Percentiles rank a stretch among this genome's conserved stretches.
Conservation (phyloP, 2,797 vertebrate species). For the Catostomus latipinnis region DNA sequence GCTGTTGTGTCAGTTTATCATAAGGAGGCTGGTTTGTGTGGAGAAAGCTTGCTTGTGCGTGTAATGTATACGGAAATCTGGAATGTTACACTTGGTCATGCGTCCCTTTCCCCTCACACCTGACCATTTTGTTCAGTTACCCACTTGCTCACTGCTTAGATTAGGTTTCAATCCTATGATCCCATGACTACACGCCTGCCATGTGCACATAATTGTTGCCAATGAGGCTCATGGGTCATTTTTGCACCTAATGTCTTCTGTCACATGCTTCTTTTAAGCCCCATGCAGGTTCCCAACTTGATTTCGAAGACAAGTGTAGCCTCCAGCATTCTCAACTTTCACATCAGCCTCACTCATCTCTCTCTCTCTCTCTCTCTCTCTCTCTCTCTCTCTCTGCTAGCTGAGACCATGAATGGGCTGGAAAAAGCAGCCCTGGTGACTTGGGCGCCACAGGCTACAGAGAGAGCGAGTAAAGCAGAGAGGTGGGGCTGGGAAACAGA, state of each 20-base stretch:
- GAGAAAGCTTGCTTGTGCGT: not conserved
- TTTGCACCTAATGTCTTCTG: constrained; percentile 47
- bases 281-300: constrained; percentile 65
- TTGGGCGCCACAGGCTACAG: constrained; percentile 43
- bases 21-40: not conserved
- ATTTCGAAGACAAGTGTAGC: constrained; percentile 54
- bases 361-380: constrained; percentile 43
- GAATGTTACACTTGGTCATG: constrained; percentile 27
- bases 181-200: constrained; percentile 56
- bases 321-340: constrained; percentile 59
- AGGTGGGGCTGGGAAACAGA: constrained; percentile 4
- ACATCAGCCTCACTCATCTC: constrained; percentile 57
- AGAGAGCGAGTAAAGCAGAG: constrained; percentile 29
- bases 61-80: constrained; percentile 20
- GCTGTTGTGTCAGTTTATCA: no score
- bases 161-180: constrained; percentile 81
- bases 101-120: constrained; percentile 32
- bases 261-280: constrained; percentile 61
- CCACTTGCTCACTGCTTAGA: constrained; percentile 60
- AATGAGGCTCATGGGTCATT: constrained; percentile 61
- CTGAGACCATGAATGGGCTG: constrained; percentile 84
- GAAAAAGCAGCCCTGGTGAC: constrained; percentile 71
- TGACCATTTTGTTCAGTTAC: constrained; percentile 39
- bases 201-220: constrained; percentile 66
- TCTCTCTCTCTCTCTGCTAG: constrained; percentile 70